These are phyloP conservation scores for Drosophila persimilis DNA, from an alignment of 1,140 invertebrate species.

Conservation along the genomic window DNA sequence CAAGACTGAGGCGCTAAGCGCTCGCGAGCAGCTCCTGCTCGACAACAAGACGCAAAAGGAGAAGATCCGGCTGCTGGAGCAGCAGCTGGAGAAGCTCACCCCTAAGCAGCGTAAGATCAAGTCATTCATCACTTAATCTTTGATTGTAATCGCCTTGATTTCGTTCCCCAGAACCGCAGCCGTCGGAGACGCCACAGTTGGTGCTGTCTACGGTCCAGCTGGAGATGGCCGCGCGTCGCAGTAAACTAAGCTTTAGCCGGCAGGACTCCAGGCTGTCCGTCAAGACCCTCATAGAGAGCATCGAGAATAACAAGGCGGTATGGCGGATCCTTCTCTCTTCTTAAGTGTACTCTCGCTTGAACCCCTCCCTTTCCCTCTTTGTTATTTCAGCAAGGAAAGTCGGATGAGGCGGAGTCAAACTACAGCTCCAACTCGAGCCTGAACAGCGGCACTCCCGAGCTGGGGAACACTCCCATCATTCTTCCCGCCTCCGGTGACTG, in stretches of 20 bases:
- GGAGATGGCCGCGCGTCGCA: conserved; percentile 85
- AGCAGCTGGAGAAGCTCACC: conserved; percentile 89
- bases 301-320: conserved; percentile 94
- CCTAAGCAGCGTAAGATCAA: conserved; percentile 71
- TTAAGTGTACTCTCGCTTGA: neutral
- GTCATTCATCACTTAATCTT: neutral
- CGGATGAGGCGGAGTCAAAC: conserved; percentile 73
- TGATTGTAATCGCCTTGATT: neutral
- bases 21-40: conserved; percentile 90
- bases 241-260: conserved; percentile 85
- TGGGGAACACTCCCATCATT: conserved; percentile 64
- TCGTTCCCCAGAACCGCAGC: conserved; percentile 71
- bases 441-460: conserved; percentile 77
- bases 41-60: conserved; percentile 93
- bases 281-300: conserved; percentile 94
- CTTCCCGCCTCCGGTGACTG: conserved; percentile 68
- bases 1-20: conserved; percentile 93
- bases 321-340: conserved; percentile 48
- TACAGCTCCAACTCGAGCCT: conserved; percentile 84
- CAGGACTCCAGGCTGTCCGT: conserved; percentile 93
- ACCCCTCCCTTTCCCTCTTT: neutral
- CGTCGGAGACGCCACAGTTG: conserved; percentile 84
- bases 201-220: conserved; percentile 85
- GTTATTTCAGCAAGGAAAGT: conserved; percentile 56
- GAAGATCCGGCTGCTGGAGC: conserved; percentile 88